phyloP scores from a whole-genome alignment of 2,888 invertebrate species.

The Nemotelus pantherinus region DNA sequence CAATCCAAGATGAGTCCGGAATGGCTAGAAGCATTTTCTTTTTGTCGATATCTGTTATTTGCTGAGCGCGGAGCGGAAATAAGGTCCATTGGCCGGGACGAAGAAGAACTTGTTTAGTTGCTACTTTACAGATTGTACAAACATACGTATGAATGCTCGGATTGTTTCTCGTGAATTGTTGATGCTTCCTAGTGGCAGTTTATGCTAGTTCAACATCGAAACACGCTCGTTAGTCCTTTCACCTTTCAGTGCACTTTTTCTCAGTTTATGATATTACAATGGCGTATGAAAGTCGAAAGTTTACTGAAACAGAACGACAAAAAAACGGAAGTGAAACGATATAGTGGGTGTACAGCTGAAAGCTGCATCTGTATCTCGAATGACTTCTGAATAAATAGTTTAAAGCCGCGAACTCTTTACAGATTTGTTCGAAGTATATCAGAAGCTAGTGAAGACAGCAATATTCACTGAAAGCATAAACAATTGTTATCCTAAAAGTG shows the following conservation, averaged over 20 bases:
- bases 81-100: conserved; percentile 7
- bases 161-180: conserved; percentile 28
- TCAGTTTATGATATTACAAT: conserved; percentile 31
- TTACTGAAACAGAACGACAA: conserved; percentile 26
- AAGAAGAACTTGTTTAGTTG: too few species aligned
- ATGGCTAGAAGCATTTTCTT: conserved; percentile 8
- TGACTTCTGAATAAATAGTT: neutral
- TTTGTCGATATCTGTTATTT: neutral
- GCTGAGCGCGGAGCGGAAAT: neutral
- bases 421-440: too few species aligned
- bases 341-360: neutral
- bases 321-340: conserved; percentile 9
- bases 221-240: conserved; percentile 4
- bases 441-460: neutral
- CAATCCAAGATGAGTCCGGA: neutral
- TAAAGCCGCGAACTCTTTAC: too few species aligned
- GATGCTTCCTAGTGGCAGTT: conserved; percentile 1
- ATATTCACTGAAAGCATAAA: conserved; percentile 24
- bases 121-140: too few species aligned
- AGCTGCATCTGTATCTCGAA: neutral
- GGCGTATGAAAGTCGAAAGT: neutral
- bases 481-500: neutral
- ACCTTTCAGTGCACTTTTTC: neutral
- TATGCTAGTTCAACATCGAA: neutral
- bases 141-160: neutral